Evolutionary conservation across 2,113 vertebrate genomes (phyloP), one percentile per base, ranked within the genome.

Genomic region (Noctilio leporinus): DNA sequence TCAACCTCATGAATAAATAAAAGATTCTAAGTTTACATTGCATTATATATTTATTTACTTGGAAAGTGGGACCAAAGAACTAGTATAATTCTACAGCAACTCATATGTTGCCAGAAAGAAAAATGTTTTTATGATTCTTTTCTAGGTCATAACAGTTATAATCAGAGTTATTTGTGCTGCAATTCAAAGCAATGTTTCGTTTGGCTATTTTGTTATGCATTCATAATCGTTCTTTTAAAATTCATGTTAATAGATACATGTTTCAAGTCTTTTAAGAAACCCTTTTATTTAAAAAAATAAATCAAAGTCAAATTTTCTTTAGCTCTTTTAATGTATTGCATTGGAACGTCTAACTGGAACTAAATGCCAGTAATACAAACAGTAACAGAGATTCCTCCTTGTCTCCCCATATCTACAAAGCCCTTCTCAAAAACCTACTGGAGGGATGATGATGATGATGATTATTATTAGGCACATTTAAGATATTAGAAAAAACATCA

Each of bases 1-100:
- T 96, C 97, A 94, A 81, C 86, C 97, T 98, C 97, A 98, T 98
- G 98, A 98, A 98, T 98, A 98, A 98, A 96, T 98, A 98, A 98
- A 97, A 97, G 96, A 91, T 95, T 97, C 97, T 97, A 98, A 98
- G 97, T 98, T 98, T 98, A 97, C 98, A 97, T 97, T 93, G 96
- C 97, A 98, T 98, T 98, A 98, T 98, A 98, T 98, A 98, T 98
- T 97, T 98, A 97, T 98, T 98, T 98, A 97, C 96, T 98, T 98
- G 96, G 96, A 98, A 96, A 97, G 97, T 95, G 96, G 96, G 94
- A 95, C 96, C 94, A 93, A 97, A 98, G 96, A 70, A 96, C 96
- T 92, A 69, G 95, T 93, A 97, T 98, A 98, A 98, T 97, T 98
- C 98, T 96, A 24, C 30, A 95, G 96, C 94, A 93, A 96, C 95